Percentiles rank a stretch among this genome's conserved stretches.
phyloP scores from a whole-genome alignment of 2,113 vertebrate species.

The Ceyx cyanopectus region DNA sequence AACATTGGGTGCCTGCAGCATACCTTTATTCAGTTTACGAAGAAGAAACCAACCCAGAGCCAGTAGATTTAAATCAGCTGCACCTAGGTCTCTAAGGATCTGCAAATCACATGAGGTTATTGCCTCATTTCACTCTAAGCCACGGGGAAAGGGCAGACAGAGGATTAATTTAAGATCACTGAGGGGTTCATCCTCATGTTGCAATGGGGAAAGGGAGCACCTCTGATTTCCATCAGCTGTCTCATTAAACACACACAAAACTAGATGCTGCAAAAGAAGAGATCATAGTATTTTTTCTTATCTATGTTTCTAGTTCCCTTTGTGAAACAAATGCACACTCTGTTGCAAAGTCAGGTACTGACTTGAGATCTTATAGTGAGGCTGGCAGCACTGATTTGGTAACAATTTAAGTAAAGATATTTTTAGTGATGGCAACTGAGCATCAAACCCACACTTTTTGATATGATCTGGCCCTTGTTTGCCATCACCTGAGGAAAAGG shows the following conservation, averaged over 20 bases:
- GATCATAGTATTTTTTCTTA: not conserved
- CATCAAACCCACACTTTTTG: not conserved
- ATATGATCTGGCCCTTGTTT: not conserved
- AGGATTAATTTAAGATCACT: not conserved
- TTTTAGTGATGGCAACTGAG: not conserved
- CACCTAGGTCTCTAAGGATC: not conserved
- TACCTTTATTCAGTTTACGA: not conserved
- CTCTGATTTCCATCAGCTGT: not conserved
- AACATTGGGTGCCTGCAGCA: not conserved
- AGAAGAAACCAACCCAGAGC: not conserved
- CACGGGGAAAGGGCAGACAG: not conserved
- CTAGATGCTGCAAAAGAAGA: not conserved
- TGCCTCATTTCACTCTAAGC: slow-evolving; percentile 1
- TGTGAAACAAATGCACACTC: not conserved
- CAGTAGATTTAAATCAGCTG: not conserved
- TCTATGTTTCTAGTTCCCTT: not conserved
- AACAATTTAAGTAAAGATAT: not conserved
- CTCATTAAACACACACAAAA: not conserved
- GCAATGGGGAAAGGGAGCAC: not conserved
- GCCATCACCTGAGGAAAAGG: not conserved
- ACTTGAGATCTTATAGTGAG: not conserved
- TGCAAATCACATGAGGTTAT: slow-evolving; percentile 21
- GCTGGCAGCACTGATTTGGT: not conserved
- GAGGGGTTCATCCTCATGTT: not conserved
- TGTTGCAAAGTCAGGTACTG: not conserved